Base-by-base conservation (phyloP, 2,797 vertebrate species). In the Propithecus perrieri region DNA sequence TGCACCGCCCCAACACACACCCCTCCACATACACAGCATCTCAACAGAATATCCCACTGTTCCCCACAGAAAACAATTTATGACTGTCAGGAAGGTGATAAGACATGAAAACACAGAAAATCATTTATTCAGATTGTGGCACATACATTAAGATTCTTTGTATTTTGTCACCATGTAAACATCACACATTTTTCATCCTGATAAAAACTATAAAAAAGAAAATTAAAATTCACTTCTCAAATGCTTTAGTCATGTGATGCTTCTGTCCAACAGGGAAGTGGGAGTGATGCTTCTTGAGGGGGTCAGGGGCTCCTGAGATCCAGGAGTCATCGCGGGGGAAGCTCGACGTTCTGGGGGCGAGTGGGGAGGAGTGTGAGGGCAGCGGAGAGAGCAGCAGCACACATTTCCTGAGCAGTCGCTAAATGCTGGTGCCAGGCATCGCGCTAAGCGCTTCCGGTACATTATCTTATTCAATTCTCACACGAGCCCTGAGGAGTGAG, bases 151-250 rank as follows among this genome's bases (percentile, higher is more conserved):
- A 55, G 69, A 69, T 11, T 43, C 41, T 83, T 74, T 15, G 11
- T 57, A 26, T 75, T 79, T 63, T 63, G 26, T 30, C 33, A 18
- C 74, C 84, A 83, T 9, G 50, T 67, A 67, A 89, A 76, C 14
- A 13, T 78, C 59, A 87, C 1, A 50, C 2, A 50, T 15, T 75
- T 89, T 90, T 67, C 78, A 89, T 48, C 28, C 59, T 55, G 69
- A 86, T 17, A 17, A 38, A 92, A 96, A 74, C 15, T 38, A n/a
- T 26, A 57, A 38, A 59, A 48, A 88, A 46, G 38, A 50, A 76
- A 55, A 72, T 6, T 22, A 59, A n/a, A 46, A 72, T 30, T 78
- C 41, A 28, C 46, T 97, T 38, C 38, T 71, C 30, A 5, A 41
- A 69, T 20, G 30, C 30, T 13, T 63, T 43, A 38, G 86, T 85